These are phyloP conservation scores for Galagoides demidoff DNA, from an alignment of 2,797 vertebrate genomes.

Conservation along the genomic window DNA sequence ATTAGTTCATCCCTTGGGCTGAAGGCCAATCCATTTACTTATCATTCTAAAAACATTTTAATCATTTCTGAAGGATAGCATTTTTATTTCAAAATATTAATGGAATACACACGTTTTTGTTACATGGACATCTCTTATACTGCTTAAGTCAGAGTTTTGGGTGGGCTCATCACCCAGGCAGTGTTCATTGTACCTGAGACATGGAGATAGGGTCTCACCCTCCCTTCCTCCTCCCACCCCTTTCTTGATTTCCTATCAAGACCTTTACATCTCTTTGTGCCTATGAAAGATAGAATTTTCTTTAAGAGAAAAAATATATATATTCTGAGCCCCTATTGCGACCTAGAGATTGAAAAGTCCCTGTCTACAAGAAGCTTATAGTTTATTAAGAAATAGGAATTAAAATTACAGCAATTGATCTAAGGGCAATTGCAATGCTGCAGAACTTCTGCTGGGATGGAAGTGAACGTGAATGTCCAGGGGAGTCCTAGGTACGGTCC, in stretches of 20 bases:
- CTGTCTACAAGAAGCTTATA: neutral
- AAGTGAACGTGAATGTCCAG: neutral
- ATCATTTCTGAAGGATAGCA: neutral
- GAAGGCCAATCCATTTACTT: neutral
- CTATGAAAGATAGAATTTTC: neutral
- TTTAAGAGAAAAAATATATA: neutral
- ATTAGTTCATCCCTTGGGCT: neutral
- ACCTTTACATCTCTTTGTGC: neutral
- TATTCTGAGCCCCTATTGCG: neutral
- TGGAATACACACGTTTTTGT: neutral
- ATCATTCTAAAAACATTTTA: neutral
- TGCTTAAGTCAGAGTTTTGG: neutral
- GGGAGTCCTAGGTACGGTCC: neutral
- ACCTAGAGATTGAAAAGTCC: neutral
- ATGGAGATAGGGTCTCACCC: neutral
- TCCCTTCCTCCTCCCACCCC: neutral
- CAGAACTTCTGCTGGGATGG: neutral
- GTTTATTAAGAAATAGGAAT: neutral
- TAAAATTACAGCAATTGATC: neutral
- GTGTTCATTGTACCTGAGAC: neutral
- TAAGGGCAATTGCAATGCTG: neutral
- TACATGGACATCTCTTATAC: neutral
- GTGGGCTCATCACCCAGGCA: neutral
- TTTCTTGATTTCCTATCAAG: neutral
- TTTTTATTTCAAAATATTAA: neutral